phyloP scores from a whole-genome alignment of 2,888 invertebrate genomes.

The Leucania comma region DNA sequence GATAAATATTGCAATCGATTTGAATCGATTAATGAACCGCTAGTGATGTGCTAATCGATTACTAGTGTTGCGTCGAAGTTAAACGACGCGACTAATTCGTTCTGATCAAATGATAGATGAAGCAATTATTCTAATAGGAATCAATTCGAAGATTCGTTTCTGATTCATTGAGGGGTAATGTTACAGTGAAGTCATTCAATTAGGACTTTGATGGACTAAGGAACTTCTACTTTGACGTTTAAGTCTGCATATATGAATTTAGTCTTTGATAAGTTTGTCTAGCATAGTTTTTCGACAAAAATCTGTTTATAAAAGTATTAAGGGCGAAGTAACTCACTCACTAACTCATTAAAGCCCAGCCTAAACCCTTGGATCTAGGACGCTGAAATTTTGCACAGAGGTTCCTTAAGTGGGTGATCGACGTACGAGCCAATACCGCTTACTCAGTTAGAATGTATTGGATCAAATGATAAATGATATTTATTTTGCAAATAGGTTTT shows the following conservation, averaged over 20 bases:
- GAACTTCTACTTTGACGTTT: background rate
- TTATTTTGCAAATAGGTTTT: no score
- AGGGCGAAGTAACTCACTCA: no score
- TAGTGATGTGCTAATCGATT: constrained; percentile 85
- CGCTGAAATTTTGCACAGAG: no score
- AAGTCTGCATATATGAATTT: constrained; percentile 2
- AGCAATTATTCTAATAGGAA: constrained; percentile 55
- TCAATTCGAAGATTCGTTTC: constrained; percentile 55
- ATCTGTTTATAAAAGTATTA: no score
- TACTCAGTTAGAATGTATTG: no score
- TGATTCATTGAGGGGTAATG: constrained; percentile 49
- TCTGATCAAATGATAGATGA: constrained; percentile 56
- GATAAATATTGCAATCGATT: constrained; percentile 73
- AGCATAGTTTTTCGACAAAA: background rate
- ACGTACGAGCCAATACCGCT: no score
- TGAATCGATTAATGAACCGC: constrained; percentile 83
- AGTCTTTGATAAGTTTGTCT: background rate
- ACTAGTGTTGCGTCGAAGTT: constrained; percentile 51
- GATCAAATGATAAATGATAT: no score
- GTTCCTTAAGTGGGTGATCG: no score
- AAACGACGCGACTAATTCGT: constrained; percentile 55
- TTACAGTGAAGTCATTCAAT: constrained; percentile 53
- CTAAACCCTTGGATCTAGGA: no score
- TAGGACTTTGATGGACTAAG: constrained; percentile 20
- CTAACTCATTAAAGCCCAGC: no score